These are phyloP conservation scores for Enteromius viviparus DNA, from an alignment of 2,797 vertebrate species.

Conservation along the genomic window DNA sequence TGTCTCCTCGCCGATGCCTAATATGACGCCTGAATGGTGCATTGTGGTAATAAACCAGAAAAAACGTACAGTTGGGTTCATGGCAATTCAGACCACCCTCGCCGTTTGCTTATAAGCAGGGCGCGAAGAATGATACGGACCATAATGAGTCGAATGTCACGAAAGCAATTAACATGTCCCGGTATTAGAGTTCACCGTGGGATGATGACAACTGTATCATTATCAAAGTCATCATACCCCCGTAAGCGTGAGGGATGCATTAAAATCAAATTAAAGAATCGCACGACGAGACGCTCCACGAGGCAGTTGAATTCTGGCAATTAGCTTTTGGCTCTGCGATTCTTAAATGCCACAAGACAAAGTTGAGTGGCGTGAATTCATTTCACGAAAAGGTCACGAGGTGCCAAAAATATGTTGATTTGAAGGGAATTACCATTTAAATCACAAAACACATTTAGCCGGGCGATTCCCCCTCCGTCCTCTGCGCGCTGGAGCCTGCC, in stretches of 20 bases:
- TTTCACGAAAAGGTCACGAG: slow-evolving; percentile 81
- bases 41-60: background rate
- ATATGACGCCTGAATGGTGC: slow-evolving; percentile 61
- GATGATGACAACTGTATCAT: slow-evolving; percentile 83
- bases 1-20: slow-evolving; percentile 57
- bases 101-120: slow-evolving; percentile 48
- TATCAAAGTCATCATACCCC: slow-evolving; percentile 73
- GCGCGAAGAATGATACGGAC: slow-evolving; percentile 61
- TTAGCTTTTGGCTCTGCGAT: slow-evolving; percentile 75
- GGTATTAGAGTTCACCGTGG: slow-evolving; percentile 77
- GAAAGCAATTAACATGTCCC: slow-evolving; percentile 76
- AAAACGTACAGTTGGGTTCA: background rate
- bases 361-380: slow-evolving; percentile 73
- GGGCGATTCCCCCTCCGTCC: slow-evolving; percentile 35
- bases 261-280: slow-evolving; percentile 84
- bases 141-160: slow-evolving; percentile 76
- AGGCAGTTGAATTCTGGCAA: slow-evolving; percentile 72
- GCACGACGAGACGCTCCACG: slow-evolving; percentile 71
- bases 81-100: slow-evolving; percentile 41
- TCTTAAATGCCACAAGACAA: slow-evolving; percentile 80
- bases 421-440: slow-evolving; percentile 77
- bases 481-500: slow-evolving; percentile 57
- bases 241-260: slow-evolving; percentile 80
- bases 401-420: slow-evolving; percentile 78
- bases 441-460: slow-evolving; percentile 67